Evolutionary conservation across 2,113 vertebrate genomes (phyloP).

Genomic region (Fulica atra): DNA sequence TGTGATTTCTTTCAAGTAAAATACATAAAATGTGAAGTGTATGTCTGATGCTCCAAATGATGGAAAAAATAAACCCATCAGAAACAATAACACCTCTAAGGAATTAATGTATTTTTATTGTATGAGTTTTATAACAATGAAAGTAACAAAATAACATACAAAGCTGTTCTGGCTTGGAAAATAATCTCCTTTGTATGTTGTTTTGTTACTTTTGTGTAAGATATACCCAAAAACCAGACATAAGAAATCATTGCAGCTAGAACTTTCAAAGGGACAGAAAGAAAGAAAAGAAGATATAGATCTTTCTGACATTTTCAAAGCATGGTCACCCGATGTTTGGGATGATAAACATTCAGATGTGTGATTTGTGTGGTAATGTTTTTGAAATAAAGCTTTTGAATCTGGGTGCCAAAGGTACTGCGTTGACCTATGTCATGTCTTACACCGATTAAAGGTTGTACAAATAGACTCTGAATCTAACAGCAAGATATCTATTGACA

Average conservation of each 20-base stretch:
- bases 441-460: constrained; percentile 54
- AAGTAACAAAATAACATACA: not conserved
- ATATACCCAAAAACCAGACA: not conserved
- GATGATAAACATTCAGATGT: constrained; percentile 7
- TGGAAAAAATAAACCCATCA: not conserved
- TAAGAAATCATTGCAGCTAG: not conserved
- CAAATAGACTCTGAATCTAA: constrained; percentile 43
- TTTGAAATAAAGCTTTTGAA: constrained; percentile 27
- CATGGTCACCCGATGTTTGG: not conserved
- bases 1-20: not conserved
- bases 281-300: not conserved
- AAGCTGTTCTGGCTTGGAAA: not conserved
- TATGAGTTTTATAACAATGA: not conserved
- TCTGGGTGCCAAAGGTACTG: not conserved
- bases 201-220: not conserved
- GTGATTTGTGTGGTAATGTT: constrained; percentile 28
- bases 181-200: too few species aligned
- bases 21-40: not conserved
- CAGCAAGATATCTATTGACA: constrained; percentile 54
- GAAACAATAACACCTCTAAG: not conserved
- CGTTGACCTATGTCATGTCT: constrained; percentile 54
- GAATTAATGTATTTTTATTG: not conserved
- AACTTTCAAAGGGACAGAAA: not conserved
- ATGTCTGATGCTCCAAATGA: not conserved
- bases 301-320: constrained; percentile 39